Conservation (phyloP, 2,113 vertebrate species). For the Baryphthengus martii region DNA sequence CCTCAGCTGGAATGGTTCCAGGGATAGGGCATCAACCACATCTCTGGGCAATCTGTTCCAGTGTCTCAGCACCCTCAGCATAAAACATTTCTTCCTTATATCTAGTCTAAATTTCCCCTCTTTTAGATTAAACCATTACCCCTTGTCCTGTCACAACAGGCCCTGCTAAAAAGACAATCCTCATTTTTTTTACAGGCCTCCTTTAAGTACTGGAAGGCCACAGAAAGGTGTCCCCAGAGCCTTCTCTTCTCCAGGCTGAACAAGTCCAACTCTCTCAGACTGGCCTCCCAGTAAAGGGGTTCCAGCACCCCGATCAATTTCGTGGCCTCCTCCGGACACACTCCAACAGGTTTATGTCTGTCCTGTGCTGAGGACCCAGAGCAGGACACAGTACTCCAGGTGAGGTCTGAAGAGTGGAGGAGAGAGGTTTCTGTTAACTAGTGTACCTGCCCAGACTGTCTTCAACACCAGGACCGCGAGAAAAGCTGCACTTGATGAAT, state of each 20-base stretch:
- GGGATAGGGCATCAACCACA: not conserved
- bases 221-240: not conserved
- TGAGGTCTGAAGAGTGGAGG: not conserved
- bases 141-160: not conserved
- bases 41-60: not conserved
- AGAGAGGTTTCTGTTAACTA: not conserved
- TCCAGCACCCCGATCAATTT: not conserved
- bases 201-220: not conserved
- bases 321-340: not conserved
- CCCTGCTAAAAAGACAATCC: not conserved
- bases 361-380: not conserved
- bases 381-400: not conserved
- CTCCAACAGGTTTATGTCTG: not conserved
- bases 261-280: not conserved
- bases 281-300: not conserved
- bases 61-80: not conserved
- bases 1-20: not conserved
- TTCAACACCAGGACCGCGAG: not conserved
- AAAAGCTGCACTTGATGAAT: not conserved
- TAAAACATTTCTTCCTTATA: not conserved
- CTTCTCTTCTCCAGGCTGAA: not conserved
- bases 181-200: not conserved
- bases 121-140: not conserved
- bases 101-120: not conserved
- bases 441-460: fast-evolving